Evolutionary conservation across 1,140 invertebrate species (phyloP).

Genomic region (Leptinotarsa lineolata): DNA sequence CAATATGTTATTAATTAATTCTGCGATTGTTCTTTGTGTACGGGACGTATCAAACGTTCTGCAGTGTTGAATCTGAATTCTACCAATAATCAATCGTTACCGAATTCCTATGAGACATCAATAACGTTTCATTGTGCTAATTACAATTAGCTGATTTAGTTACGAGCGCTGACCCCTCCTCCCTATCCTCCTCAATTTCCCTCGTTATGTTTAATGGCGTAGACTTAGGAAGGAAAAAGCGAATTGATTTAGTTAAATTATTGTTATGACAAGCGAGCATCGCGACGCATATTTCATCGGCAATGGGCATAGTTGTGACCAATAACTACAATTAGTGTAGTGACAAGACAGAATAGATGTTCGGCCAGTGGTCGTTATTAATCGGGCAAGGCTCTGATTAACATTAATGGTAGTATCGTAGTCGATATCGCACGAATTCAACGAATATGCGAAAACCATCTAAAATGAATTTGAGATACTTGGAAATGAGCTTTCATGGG

Average conservation of each 20-base stretch:
- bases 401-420: conserved; percentile 43
- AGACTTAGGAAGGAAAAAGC: conserved; percentile 51
- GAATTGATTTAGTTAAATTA: conserved; percentile 54
- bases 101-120: conserved; percentile 54
- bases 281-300: conserved; percentile 50
- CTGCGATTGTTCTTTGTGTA: conserved; percentile 44
- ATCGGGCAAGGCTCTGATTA: conserved; percentile 48
- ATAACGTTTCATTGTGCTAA: conserved; percentile 52
- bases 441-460: no score
- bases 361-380: conserved; percentile 46
- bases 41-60: conserved; percentile 45
- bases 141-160: conserved; percentile 55
- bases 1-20: conserved; percentile 49
- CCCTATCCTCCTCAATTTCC: conserved; percentile 50
- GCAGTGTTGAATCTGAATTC: conserved; percentile 47
- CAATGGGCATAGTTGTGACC: conserved; percentile 54
- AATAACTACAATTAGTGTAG: conserved; percentile 54
- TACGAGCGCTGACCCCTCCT: conserved; percentile 41
- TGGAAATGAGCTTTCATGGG: no score
- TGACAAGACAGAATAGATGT: conserved; percentile 49
- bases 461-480: no score
- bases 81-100: conserved; percentile 49
- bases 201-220: conserved; percentile 52
- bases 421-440: not conserved
- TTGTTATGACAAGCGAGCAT: conserved; percentile 48